Conservation (phyloP, 1,140 invertebrate species). For the Ceratoteleas bidentatus region DNA sequence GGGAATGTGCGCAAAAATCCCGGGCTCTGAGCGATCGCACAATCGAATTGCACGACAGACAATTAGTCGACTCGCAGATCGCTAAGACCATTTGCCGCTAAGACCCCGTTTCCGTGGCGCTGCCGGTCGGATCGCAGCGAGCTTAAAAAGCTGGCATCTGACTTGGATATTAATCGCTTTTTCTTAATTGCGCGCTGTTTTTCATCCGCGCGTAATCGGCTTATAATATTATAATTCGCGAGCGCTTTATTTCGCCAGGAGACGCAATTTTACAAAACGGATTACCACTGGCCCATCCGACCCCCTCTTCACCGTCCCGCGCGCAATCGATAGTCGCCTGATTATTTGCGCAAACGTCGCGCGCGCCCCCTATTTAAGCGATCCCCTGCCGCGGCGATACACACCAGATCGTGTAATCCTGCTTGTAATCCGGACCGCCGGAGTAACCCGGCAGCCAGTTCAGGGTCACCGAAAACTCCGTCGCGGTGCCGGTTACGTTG, state of each 20-base stretch:
- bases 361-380: background rate
- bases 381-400: slow-evolving; percentile 31
- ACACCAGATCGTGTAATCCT: slow-evolving; percentile 95
- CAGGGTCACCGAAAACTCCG: slow-evolving; percentile 93
- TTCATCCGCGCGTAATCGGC: slow-evolving; percentile 27
- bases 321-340: slow-evolving; percentile 10
- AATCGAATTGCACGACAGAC: no score
- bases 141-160: slow-evolving; percentile 15
- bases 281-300: slow-evolving; percentile 2
- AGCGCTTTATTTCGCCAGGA: slow-evolving; percentile 11
- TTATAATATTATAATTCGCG: slow-evolving; percentile 37
- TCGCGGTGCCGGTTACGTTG: slow-evolving; percentile 93
- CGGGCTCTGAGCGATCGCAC: no score
- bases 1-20: no score
- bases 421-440: slow-evolving; percentile 95
- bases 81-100: background rate
- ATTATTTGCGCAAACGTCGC: slow-evolving; percentile 16
- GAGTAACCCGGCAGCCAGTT: slow-evolving; percentile 97
- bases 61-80: background rate
- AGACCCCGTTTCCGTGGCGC: background rate
- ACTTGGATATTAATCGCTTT: slow-evolving; percentile 16
- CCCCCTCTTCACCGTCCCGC: background rate
- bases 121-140: background rate
- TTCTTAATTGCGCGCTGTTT: slow-evolving; percentile 19
- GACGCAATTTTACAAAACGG: slow-evolving; percentile 30